Evolutionary conservation across 2,113 vertebrate species (phyloP).

Genomic region (Tinamus guttatus): DNA sequence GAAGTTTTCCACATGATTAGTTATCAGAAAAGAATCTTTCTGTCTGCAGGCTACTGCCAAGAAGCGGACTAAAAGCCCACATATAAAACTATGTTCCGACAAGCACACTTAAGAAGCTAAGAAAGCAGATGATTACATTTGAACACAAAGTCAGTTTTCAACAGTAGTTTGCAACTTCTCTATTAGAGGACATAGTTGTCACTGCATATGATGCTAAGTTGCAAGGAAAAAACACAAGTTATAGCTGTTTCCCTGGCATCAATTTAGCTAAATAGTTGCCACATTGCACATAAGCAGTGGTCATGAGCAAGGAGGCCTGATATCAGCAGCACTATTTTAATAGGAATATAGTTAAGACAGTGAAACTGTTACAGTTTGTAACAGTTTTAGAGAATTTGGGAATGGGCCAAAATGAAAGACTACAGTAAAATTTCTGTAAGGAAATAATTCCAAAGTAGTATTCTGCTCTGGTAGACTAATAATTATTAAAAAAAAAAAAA

Average conservation of each 20-base stretch:
- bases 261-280: neutral
- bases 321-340: rapidly evolving
- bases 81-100: neutral
- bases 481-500: neutral
- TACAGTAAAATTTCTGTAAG: rapidly evolving
- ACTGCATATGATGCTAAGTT: too few relatives aligned
- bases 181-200: rapidly evolving
- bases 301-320: neutral
- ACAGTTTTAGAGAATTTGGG: rapidly evolving
- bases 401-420: neutral
- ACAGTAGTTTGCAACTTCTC: rapidly evolving
- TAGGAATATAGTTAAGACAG: neutral
- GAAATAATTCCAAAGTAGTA: neutral
- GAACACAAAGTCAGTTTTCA: neutral
- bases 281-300: rapidly evolving
- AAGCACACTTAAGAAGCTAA: neutral
- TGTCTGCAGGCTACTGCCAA: neutral
- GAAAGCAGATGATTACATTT: neutral
- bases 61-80: neutral
- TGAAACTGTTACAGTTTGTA: rapidly evolving
- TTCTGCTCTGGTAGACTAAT: neutral
- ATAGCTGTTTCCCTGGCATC: neutral
- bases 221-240: neutral
- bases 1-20: neutral
- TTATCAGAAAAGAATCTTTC: neutral